These are phyloP conservation scores for Atrichornis clamosus DNA, from an alignment of 2,113 vertebrate species.

Conservation along the genomic window DNA sequence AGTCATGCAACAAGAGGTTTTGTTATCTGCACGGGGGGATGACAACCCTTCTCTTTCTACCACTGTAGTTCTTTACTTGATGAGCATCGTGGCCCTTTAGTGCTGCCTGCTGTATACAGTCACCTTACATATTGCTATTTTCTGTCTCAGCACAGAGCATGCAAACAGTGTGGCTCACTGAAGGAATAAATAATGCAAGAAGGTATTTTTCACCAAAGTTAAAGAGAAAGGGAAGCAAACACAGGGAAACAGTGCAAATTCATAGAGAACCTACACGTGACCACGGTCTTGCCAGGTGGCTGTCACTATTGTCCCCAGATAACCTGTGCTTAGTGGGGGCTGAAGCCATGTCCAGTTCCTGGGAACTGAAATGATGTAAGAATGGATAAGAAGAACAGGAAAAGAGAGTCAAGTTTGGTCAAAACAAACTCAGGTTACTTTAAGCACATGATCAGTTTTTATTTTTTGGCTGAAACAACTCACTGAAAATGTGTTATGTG, in stretches of 20 bases:
- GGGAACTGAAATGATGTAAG: not conserved
- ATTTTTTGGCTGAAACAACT: constrained; percentile 11
- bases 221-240: not conserved
- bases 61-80: not conserved
- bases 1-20: not conserved
- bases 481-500: not conserved
- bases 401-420: not conserved
- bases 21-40: rapidly evolving
- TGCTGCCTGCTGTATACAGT: not conserved
- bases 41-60: not conserved
- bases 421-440: not conserved
- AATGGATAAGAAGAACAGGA: not conserved
- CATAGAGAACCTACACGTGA: rapidly evolving
- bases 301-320: not conserved
- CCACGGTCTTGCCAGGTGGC: not conserved
- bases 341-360: not conserved
- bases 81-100: rapidly evolving
- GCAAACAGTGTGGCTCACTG: rapidly evolving
- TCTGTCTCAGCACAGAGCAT: not conserved
- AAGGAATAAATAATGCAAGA: not conserved
- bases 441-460: not conserved
- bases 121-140: not conserved
- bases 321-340: not conserved
- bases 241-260: not conserved
- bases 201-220: not conserved